Percentiles rank a stretch among this genome's conserved stretches.
These are phyloP conservation scores for Benitochromis conjunctus DNA, from an alignment of 2,113 vertebrate species.

Conservation along the genomic window DNA sequence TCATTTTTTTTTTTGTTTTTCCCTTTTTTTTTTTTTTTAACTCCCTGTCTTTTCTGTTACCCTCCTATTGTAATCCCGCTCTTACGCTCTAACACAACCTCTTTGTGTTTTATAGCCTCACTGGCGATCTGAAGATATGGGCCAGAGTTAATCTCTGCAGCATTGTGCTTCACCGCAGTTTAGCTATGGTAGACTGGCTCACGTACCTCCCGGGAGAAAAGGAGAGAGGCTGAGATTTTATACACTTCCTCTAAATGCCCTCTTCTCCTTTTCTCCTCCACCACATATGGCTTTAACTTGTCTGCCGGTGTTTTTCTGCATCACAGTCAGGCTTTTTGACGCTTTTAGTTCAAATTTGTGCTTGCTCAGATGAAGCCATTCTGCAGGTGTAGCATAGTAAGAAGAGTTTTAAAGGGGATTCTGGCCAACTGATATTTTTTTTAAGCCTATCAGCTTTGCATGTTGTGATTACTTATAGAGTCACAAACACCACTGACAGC, in stretches of 20 bases:
- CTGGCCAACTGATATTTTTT: not conserved
- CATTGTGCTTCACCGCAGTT: slow-evolving; percentile 68
- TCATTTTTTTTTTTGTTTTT: no score
- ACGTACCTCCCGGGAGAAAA: slow-evolving; percentile 43
- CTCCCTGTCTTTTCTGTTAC: not conserved
- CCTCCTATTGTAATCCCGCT: slow-evolving; percentile 44
- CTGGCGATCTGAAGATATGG: slow-evolving; percentile 45
- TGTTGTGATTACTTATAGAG: not conserved
- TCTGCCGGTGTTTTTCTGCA: slow-evolving; percentile 15
- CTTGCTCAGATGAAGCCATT: not conserved
- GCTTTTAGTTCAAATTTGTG: not conserved
- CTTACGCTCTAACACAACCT: slow-evolving; percentile 16
- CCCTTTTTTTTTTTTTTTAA: not conserved
- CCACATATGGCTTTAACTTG: not conserved
- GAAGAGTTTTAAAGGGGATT: not conserved
- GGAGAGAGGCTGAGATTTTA: slow-evolving; percentile 10
- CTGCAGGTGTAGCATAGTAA: not conserved
- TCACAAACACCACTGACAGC: not conserved
- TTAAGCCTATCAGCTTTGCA: not conserved
- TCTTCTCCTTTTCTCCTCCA: not conserved
- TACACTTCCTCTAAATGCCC: not conserved
- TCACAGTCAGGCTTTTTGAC: not conserved
- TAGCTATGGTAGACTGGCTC: slow-evolving; percentile 66
- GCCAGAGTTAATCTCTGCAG: slow-evolving; percentile 65
- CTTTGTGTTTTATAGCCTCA: slow-evolving; percentile 11